Conservation (phyloP, 2,888 invertebrate species). For the Callinectes sapidus region DNA sequence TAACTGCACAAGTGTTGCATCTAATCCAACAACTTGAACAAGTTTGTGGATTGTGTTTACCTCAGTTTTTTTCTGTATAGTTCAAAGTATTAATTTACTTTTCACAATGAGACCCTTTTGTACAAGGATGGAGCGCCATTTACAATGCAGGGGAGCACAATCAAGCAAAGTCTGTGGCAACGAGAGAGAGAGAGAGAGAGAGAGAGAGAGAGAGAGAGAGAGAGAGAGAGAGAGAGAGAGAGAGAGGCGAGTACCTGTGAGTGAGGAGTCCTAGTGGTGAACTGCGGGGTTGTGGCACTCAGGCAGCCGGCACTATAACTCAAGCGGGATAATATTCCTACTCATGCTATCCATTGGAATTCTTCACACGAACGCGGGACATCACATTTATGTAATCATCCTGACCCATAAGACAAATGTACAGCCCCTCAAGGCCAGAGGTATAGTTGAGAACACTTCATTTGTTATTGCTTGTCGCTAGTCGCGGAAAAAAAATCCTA, state of each 20-base stretch:
- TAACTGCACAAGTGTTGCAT: background rate
- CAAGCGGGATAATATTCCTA: background rate
- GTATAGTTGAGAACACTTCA: background rate
- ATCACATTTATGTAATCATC: background rate
- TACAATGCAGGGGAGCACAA: background rate
- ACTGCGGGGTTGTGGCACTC: background rate
- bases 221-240: background rate
- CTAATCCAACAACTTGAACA: background rate
- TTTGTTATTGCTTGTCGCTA: background rate
- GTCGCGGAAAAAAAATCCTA: background rate
- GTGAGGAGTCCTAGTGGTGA: background rate
- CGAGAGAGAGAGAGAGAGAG: background rate
- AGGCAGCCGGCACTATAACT: background rate
- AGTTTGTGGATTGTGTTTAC: background rate
- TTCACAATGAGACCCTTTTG: background rate
- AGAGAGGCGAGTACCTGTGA: background rate
- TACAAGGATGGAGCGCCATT: background rate
- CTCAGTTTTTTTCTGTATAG: background rate
- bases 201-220: background rate
- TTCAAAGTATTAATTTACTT: background rate
- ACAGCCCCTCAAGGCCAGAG: background rate
- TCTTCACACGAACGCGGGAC: background rate
- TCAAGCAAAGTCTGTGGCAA: background rate
- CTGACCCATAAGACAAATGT: background rate
- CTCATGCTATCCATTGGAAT: background rate